Evolutionary conservation across 2,113 vertebrate species (phyloP).

Genomic region (Trichechus manatus): DNA sequence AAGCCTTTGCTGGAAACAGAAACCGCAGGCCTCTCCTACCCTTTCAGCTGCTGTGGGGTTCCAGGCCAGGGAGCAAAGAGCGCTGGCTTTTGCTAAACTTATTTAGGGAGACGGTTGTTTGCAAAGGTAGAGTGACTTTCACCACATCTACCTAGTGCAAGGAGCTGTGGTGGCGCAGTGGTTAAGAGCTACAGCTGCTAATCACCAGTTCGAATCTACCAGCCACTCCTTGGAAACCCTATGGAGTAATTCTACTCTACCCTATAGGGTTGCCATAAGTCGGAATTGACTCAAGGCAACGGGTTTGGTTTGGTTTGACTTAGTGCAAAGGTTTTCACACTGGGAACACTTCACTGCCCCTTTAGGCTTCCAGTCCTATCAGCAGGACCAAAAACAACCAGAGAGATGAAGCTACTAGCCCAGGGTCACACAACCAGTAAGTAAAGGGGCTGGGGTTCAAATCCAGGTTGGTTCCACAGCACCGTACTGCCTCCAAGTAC

Average conservation of each 20-base stretch:
- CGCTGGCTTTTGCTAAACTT: not conserved
- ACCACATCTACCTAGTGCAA: not conserved
- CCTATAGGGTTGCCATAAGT: no score
- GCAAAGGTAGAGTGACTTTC: not conserved
- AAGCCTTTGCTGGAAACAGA: constrained; percentile 55
- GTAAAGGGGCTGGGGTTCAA: not conserved
- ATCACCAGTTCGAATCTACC: no score
- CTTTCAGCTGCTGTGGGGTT: constrained; percentile 54
- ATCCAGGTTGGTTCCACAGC: not conserved
- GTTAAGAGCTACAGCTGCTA: no score
- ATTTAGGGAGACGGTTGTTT: not conserved
- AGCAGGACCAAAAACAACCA: not conserved
- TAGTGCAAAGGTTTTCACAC: not conserved
- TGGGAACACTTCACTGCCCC: not conserved
- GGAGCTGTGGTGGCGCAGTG: no score
- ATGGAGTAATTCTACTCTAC: no score
- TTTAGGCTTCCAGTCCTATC: not conserved
- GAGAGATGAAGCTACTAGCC: not conserved
- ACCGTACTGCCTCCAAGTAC: not conserved
- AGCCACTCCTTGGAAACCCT: no score
- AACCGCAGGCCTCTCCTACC: constrained; percentile 53
- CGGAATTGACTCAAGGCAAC: no score
- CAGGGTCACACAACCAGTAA: not conserved
- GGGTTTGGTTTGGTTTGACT: no score
- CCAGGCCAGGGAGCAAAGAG: not conserved